These are phyloP conservation scores for Hycleus phaleratus DNA, from an alignment of 1,140 invertebrate genomes.

Conservation along the genomic window DNA sequence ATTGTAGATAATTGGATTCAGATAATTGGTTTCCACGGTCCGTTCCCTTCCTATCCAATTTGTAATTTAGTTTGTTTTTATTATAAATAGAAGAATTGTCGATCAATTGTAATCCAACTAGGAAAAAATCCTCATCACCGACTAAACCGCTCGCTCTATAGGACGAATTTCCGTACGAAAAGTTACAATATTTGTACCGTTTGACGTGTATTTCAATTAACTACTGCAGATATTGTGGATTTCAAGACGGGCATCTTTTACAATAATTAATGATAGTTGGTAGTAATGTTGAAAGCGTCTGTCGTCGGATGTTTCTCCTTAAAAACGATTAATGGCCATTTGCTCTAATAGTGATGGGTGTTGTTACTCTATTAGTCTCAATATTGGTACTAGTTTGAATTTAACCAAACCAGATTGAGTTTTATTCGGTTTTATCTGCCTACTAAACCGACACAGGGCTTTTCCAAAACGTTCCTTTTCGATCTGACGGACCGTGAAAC, in stretches of 20 bases:
- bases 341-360: conserved; percentile 26
- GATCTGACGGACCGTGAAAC: conserved; percentile 30
- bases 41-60: conserved; percentile 8
- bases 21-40: conserved; percentile 14
- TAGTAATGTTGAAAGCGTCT: conserved; percentile 18
- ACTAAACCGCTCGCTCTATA: too few species aligned
- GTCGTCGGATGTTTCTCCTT: conserved; percentile 18
- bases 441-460: background rate
- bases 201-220: too few species aligned
- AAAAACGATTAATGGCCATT: conserved; percentile 31
- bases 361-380: conserved; percentile 23
- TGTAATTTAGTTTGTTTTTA: too few species aligned
- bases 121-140: too few species aligned
- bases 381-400: conserved; percentile 21
- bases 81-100: too few species aligned
- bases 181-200: too few species aligned
- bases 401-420: conserved; percentile 10
- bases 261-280: conserved; percentile 13
- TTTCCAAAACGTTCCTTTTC: conserved; percentile 13
- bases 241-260: too few species aligned
- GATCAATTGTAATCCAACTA: too few species aligned
- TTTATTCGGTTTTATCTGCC: conserved; percentile 16
- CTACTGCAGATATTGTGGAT: too few species aligned
- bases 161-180: too few species aligned
- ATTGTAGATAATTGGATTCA: conserved; percentile 10